These are phyloP conservation scores for Lates calcarifer DNA, from an alignment of 2,113 vertebrate genomes.

Conservation along the genomic window DNA sequence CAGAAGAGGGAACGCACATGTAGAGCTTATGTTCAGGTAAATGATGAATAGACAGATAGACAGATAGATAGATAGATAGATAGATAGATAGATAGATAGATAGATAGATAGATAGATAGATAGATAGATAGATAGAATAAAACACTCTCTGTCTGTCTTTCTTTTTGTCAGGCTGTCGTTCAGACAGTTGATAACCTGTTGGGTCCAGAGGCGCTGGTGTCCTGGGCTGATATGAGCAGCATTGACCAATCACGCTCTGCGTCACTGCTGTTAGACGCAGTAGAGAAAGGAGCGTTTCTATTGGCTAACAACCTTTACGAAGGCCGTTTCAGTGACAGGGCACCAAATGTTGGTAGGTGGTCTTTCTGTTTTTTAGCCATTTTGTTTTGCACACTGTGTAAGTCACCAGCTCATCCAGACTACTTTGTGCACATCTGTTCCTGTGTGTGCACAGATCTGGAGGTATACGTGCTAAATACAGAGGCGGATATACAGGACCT, in stretches of 20 bases:
- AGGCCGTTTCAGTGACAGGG: constrained; percentile 90
- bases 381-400: background rate
- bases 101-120: background rate
- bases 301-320: constrained; percentile 94
- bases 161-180: constrained; percentile 89
- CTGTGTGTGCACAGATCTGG: constrained; percentile 84
- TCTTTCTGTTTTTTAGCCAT: background rate
- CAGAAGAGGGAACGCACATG: constrained; percentile 94
- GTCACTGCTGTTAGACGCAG: constrained; percentile 91
- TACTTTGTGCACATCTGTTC: constrained; percentile 28
- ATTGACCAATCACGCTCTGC: constrained; percentile 92
- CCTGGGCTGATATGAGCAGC: constrained; percentile 93
- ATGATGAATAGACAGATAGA: background rate
- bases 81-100: constrained; percentile 4
- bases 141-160: constrained; percentile 10
- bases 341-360: constrained; percentile 89
- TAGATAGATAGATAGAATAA: background rate
- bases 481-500: constrained; percentile 93
- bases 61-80: constrained; percentile 11
- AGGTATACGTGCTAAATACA: constrained; percentile 93
- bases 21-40: constrained; percentile 93
- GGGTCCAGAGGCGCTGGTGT: constrained; percentile 89
- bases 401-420: background rate
- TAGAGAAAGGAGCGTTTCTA: constrained; percentile 94
- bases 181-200: constrained; percentile 93